Base-by-base conservation (phyloP, 2,797 vertebrate species). In the Tachyglossus aculeatus region DNA sequence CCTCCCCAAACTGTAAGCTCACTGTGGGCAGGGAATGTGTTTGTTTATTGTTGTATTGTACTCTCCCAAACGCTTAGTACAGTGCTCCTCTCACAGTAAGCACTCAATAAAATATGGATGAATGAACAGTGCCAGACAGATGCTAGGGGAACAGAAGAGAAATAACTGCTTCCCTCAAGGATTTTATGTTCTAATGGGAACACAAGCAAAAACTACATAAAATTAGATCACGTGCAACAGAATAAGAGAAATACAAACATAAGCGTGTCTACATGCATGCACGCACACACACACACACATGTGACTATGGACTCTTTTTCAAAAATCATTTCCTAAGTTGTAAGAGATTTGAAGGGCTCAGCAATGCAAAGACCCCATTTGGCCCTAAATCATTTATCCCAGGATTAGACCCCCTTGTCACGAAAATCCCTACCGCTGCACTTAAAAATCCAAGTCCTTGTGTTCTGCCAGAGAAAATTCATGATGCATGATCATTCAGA, bases 391-490 rank as follows among this genome's bases (percentile, higher is more conserved):
- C 45, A n/a, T 38, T 39, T 4, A 5, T 11, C 58, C 76, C 80
- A 71, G 78, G 59, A 62, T 24, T n/a, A 54, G 39, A 43, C 69
- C 73, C 50, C 52, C 27, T 56, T 21, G 52, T 21, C 59, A 63
- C n/a, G 65, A 77, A 68, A 52, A 38, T 64, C 50, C 57, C 55
- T n/a, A 44, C 18, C 61, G 69, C 66, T 55, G 60, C 53, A 78
- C 80, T 83, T 83, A 76, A 76, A 74, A 59, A 68, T 76, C n/a
- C n/a, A 58, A 85, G 82, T 87, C 81, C 85, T 80, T 83, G 54
- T 58, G 67, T 80, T 77, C 74, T 69, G 71, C 80, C 80, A 62
- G 69, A 78, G 74, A 76, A 80, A 76, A 47, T 60, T 76, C 54
- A 47, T 81, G 77, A 77, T 85, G 65, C 73, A 74, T 75, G 68